Evolutionary conservation across 2,797 vertebrate species (phyloP).

Genomic region (Lagocephalus sceleratus): DNA sequence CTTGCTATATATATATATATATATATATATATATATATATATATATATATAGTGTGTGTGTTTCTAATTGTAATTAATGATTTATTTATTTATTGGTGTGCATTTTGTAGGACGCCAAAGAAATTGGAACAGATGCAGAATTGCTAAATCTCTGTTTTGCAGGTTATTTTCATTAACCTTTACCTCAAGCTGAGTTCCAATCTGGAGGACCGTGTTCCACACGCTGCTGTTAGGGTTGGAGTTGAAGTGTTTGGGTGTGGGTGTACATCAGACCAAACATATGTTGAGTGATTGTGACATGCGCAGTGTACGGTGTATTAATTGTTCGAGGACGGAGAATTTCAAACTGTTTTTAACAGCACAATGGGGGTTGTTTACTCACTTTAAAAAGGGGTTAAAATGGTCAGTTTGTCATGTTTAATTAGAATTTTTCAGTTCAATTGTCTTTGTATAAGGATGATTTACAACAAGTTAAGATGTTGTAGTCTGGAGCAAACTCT

Average conservation of each 20-base stretch:
- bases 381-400: slow-evolving; percentile 2
- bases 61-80: slow-evolving; percentile 12
- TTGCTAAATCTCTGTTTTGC: slow-evolving; percentile 55
- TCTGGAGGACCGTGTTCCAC: slow-evolving; percentile 67
- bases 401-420: no score
- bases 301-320: slow-evolving; percentile 18
- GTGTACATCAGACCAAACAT: slow-evolving; percentile 42
- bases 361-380: no score
- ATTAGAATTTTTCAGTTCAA: no score
- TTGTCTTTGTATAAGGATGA: no score
- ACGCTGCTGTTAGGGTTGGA: slow-evolving; percentile 36
- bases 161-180: slow-evolving; percentile 73
- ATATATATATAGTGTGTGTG: no score
- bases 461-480: no score
- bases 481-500: no score
- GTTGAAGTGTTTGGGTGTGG: slow-evolving; percentile 37
- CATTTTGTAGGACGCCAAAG: slow-evolving; percentile 36
- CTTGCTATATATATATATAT: no score
- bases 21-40: no score
- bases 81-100: neutral
- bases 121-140: slow-evolving; percentile 47
- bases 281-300: slow-evolving; percentile 41
- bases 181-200: slow-evolving; percentile 75
- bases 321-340: no score
- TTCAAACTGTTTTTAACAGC: no score